Evolutionary conservation across 2,797 vertebrate species (phyloP), one percentile per base, ranked within the genome.

Genomic region (Hafferia zeledoni): DNA sequence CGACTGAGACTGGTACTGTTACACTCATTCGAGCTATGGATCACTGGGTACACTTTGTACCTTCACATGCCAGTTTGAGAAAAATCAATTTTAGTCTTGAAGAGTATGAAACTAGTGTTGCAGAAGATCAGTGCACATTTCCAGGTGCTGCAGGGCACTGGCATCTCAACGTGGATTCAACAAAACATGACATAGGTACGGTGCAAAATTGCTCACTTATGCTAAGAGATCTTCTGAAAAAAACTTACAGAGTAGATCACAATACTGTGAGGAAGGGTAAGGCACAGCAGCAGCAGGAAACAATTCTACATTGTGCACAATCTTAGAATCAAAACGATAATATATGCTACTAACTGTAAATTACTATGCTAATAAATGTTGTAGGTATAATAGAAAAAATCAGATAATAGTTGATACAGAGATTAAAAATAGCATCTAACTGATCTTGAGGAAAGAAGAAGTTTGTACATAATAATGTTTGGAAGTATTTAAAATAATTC

Each of bases 111-210:
- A 47, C 70, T 93, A 57, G 87, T 95, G 88, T 83, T 97, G 94
- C 95, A 96, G 96, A 95, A 97, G 95, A 96, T 91, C 90, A 93
- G 83, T 93, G 96, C 56, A 37, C 75, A 94, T 94, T 93, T 96
- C 92, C 94, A 93, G 79, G 83, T 93, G 95, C 95, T 95, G 72
- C 77, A 95, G 96, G 96, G 96, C 87, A 96, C 84, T 63, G 74
- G 76, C 67, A 61, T 90, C 72, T 63, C 91, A 87, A 91, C 57
- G 92, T 39, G 69, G 20, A 91, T 78, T 94, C 86, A 91, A 77
- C 82, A 90, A 92, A 95, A 94, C 63, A 86, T 71, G 75, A 68
- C 89, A 91, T 79, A 94, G 64, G 85, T 89, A 85, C 11, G 65
- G 70, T 77, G 25, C 63, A 95, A 93, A 87, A 75, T 77, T 83